A percentile compares a stretch with the other conserved stretches of the same genome.
These are phyloP conservation scores for Urocynchramus pylzowi DNA, from an alignment of 2,113 vertebrate species.

Conservation along the genomic window DNA sequence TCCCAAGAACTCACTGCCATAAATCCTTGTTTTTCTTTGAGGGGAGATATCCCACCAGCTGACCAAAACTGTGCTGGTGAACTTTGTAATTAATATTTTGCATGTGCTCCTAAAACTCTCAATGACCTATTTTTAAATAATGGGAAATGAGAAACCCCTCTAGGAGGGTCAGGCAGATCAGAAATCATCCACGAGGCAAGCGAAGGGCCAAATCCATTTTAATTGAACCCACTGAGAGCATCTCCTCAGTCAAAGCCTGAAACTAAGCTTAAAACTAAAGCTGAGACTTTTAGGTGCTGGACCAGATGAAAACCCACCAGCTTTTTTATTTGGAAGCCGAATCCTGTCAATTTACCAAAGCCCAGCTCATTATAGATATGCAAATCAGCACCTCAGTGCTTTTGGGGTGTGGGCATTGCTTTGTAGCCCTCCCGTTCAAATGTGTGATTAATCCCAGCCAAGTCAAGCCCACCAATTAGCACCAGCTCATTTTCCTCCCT, in stretches of 20 bases:
- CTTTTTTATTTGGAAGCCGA: neutral
- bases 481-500: neutral
- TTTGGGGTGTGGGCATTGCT: neutral
- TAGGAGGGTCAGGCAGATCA: neutral
- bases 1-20: neutral
- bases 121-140: slow-evolving; percentile 10
- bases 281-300: neutral
- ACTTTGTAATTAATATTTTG: neutral
- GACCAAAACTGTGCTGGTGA: neutral
- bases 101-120: neutral
- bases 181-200: neutral
- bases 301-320: neutral
- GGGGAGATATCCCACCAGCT: neutral
- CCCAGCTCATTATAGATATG: accelerated
- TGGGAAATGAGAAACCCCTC: neutral
- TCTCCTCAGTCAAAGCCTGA: neutral
- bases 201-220: neutral
- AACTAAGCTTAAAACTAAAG: neutral
- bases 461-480: slow-evolving; percentile 8
- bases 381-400: accelerated
- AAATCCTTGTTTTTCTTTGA: neutral
- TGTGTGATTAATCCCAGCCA: neutral
- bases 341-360: neutral
- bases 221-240: neutral
- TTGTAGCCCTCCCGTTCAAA: neutral